Conservation (phyloP, 2,797 vertebrate genomes). For the Chelidonichthys spinosus region DNA sequence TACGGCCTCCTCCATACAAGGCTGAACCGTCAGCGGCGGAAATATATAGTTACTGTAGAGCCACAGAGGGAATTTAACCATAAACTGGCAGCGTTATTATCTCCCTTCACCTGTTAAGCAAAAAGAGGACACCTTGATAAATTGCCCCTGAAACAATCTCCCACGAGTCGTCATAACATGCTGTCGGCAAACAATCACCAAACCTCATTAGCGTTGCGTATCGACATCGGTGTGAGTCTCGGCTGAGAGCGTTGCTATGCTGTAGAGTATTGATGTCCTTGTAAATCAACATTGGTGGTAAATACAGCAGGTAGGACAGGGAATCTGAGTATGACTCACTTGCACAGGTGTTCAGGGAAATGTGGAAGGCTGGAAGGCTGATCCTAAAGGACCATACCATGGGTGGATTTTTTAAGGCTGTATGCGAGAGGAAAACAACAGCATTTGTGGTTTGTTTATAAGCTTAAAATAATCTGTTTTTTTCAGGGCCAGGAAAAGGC, state of each 20-base stretch:
- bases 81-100: neutral
- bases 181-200: slow-evolving; percentile 59
- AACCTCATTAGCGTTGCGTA: slow-evolving; percentile 65
- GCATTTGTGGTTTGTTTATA: neutral
- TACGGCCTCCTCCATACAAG: neutral
- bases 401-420: neutral
- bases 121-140: slow-evolving; percentile 53
- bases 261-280: slow-evolving; percentile 50
- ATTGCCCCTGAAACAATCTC: slow-evolving; percentile 53
- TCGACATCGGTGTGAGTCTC: slow-evolving; percentile 56
- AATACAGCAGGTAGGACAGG: slow-evolving; percentile 57
- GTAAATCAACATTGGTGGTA: slow-evolving; percentile 54
- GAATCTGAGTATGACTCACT: slow-evolving; percentile 17
- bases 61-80: neutral
- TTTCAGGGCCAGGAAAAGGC: neutral
- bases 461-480: neutral
- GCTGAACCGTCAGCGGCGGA: neutral
- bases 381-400: neutral
- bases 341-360: slow-evolving; percentile 34
- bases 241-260: slow-evolving; percentile 45
- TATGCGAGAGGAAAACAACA: neutral
- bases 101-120: slow-evolving; percentile 21
- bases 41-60: neutral
- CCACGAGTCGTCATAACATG: slow-evolving; percentile 38
- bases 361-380: neutral